phyloP scores from a whole-genome alignment of 2,113 vertebrate species.

The Spheniscus mendiculus region DNA sequence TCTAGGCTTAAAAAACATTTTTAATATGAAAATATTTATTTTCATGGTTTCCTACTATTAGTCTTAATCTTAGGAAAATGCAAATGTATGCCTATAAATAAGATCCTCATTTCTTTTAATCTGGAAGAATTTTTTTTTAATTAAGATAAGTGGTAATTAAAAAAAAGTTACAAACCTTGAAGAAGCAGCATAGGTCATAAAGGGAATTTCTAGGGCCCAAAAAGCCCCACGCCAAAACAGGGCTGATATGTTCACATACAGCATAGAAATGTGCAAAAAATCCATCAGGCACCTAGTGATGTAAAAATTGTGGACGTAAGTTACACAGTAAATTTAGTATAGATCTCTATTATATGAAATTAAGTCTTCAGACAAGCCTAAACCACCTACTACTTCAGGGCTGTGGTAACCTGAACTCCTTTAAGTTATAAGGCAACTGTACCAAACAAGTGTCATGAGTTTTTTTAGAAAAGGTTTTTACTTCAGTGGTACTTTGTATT shows the following conservation, averaged over 20 bases:
- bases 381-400: not conserved
- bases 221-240: constrained; percentile 95
- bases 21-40: not conserved
- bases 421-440: not conserved
- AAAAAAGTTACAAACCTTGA: constrained; percentile 83
- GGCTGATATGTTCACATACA: constrained; percentile 94
- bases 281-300: constrained; percentile 85
- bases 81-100: not conserved
- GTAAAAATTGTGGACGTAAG: not conserved
- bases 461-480: not conserved
- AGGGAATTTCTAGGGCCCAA: constrained; percentile 91
- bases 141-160: not conserved
- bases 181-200: constrained; percentile 93
- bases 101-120: not conserved
- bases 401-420: not conserved
- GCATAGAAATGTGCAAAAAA: constrained; percentile 96
- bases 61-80: not conserved
- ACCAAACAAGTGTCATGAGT: not conserved
- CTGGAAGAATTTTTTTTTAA: not conserved
- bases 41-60: not conserved
- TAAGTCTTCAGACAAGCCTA: not conserved
- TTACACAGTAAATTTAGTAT: not conserved
- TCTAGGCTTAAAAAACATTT: not conserved
- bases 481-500: not conserved
- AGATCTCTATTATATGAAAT: not conserved